These are phyloP conservation scores for Urophycis tenuis DNA, from an alignment of 2,797 vertebrate genomes.

Conservation along the genomic window DNA sequence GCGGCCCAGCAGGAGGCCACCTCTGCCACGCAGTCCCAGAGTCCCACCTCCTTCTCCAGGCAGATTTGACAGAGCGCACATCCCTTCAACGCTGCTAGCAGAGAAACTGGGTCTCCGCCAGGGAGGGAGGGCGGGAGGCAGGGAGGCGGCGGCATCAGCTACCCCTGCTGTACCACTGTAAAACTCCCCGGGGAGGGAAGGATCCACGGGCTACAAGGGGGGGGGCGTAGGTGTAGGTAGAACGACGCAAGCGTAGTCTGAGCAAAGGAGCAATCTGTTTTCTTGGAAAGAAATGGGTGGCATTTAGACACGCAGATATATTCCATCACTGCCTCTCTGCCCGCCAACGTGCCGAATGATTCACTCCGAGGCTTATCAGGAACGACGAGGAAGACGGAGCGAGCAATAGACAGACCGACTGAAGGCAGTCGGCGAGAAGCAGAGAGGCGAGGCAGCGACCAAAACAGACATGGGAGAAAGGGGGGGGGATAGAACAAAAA, in stretches of 20 bases:
- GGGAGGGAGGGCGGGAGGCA: background rate
- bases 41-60: slow-evolving; percentile 51
- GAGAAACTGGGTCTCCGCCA: slow-evolving; percentile 36
- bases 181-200: background rate
- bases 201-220: background rate
- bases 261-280: slow-evolving; percentile 29
- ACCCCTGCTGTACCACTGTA: background rate
- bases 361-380: background rate
- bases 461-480: background rate
- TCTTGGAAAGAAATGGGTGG: slow-evolving; percentile 5
- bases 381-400: background rate
- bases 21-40: slow-evolving; percentile 31
- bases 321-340: slow-evolving; percentile 10
- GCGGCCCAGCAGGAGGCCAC: slow-evolving; percentile 46
- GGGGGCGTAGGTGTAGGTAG: background rate
- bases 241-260: slow-evolving; percentile 2
- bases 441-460: background rate
- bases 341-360: slow-evolving; percentile 1
- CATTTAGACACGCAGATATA: slow-evolving; percentile 21
- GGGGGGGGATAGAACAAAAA: slow-evolving; percentile 10
- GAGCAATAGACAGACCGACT: background rate
- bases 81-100: slow-evolving; percentile 19
- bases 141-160: background rate
- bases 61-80: slow-evolving; percentile 47
- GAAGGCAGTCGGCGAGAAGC: background rate